Evolutionary conservation across 1,140 invertebrate genomes (phyloP), one percentile per base, ranked within the genome.

Genomic region (Tetragnatha versicolor): DNA sequence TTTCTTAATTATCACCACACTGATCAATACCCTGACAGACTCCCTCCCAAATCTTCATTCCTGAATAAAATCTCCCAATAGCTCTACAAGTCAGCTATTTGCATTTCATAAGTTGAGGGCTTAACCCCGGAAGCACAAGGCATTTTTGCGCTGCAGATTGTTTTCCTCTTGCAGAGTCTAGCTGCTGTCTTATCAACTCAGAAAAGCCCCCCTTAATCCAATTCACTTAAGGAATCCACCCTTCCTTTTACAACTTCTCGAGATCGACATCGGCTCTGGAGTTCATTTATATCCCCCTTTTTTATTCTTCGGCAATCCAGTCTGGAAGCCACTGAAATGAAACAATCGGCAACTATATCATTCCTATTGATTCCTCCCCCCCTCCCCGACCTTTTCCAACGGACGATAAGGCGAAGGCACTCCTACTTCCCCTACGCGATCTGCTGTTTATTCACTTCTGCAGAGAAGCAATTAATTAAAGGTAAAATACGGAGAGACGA

Each of bases 391-490:
- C 25, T 29, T 25, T 12, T 14, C 12, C 3, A 10, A n/a, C 27
- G 4, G 42, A 9, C 39, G 29, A 68, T 49, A 68, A 68, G 49
- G 22, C 20, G 3, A 17, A 49, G 49, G 17, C n/a, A 29, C 63
- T 31, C 22, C 42, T 29, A 39, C 25, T 68, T 37, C 20, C 39
- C n/a, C n/a, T n/a, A n/a, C n/a, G n/a, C n/a, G n/a, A 68, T 68
- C 63, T 68, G 42, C 60, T 63, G 17, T 35, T 58, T 63, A 68
- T 68, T 68, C 63, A 68, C 63, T 49, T 68, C 7, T 9, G 17
- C 20, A 14, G 17, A 39, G 25, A 25, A 4, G 42, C 39, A 68
- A 68, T 68, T 68, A 68, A 68, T 68, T 68, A 68, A 68, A 68
- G 39, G 14, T 49, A 68, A 68, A 68, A 49, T 49, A 33, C 42